phyloP scores from a whole-genome alignment of 2,797 vertebrate species.

The Sarcophilus harrisii region DNA sequence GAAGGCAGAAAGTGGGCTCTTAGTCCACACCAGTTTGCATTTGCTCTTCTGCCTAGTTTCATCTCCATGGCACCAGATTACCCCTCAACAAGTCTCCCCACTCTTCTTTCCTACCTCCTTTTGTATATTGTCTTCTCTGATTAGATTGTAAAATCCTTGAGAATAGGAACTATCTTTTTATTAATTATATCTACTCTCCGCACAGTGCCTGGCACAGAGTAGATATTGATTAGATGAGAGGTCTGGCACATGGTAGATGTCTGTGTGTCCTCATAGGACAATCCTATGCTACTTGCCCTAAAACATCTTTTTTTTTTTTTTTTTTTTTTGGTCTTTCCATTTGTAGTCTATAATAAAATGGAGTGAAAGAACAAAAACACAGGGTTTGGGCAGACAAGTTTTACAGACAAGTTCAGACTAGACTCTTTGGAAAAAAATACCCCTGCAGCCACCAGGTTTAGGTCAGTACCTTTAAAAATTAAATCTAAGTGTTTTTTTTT shows the following conservation, averaged over 20 bases:
- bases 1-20: too few species aligned
- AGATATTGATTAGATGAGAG: not conserved
- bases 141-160: not conserved
- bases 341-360: constrained; percentile 34
- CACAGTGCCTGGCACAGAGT: not conserved
- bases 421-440: not conserved
- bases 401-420: constrained; percentile 47
- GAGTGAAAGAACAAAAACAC: constrained; percentile 21
- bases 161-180: not conserved
- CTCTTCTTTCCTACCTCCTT: not conserved
- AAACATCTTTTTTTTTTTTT: constrained; percentile 36
- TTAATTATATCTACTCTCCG: not conserved
- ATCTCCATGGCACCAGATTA: not conserved
- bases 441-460: constrained; percentile 23
- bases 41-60: not conserved
- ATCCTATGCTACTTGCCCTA: constrained; percentile 9
- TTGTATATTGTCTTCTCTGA: not conserved
- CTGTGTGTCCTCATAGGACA: not conserved
- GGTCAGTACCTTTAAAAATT: constrained; percentile 50
- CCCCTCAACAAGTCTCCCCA: not conserved
- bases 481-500: constrained; percentile 5
- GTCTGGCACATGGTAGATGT: not conserved
- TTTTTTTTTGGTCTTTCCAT: constrained; percentile 15
- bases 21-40: too few species aligned
- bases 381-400: constrained; percentile 57